Percentiles rank a stretch among this genome's conserved stretches.
phyloP scores from a whole-genome alignment of 2,113 vertebrate species.

The Halcyon senegalensis region DNA sequence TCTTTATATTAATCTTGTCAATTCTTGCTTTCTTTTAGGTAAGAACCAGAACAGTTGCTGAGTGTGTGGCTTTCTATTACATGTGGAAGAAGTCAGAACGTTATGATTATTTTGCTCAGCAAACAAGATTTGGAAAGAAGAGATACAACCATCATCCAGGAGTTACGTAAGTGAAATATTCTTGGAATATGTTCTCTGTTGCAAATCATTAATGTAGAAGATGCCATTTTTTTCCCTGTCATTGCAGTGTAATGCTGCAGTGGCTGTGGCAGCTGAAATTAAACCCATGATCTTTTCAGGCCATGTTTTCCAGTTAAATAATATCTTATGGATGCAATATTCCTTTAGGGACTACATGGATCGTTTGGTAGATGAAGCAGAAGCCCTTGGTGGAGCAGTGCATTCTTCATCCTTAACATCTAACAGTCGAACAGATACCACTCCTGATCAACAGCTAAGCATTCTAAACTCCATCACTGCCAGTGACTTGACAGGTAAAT shows the following conservation, averaged over 20 bases:
- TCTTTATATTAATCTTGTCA: too few species aligned
- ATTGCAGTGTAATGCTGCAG: background rate
- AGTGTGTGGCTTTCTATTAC: slow-evolving; percentile 98
- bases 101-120: slow-evolving; percentile 96
- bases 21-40: slow-evolving; percentile 75
- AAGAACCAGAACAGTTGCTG: slow-evolving; percentile 90
- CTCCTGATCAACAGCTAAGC: slow-evolving; percentile 91
- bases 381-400: slow-evolving; percentile 87
- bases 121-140: slow-evolving; percentile 97
- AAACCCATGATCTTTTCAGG: background rate
- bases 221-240: background rate
- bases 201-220: background rate
- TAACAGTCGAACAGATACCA: slow-evolving; percentile 81
- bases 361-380: slow-evolving; percentile 94
- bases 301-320: background rate
- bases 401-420: slow-evolving; percentile 87
- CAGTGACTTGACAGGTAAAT: slow-evolving; percentile 92
- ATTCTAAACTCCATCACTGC: slow-evolving; percentile 94
- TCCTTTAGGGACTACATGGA: slow-evolving; percentile 99
- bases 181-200: background rate
- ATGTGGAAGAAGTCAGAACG: slow-evolving; percentile 99
- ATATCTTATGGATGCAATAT: too few species aligned
- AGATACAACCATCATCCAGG: slow-evolving; percentile 96
- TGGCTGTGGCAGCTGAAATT: background rate
- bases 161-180: slow-evolving; percentile 89